Conservation (phyloP, 2,888 invertebrate species). For the Athrips mouffetella region DNA sequence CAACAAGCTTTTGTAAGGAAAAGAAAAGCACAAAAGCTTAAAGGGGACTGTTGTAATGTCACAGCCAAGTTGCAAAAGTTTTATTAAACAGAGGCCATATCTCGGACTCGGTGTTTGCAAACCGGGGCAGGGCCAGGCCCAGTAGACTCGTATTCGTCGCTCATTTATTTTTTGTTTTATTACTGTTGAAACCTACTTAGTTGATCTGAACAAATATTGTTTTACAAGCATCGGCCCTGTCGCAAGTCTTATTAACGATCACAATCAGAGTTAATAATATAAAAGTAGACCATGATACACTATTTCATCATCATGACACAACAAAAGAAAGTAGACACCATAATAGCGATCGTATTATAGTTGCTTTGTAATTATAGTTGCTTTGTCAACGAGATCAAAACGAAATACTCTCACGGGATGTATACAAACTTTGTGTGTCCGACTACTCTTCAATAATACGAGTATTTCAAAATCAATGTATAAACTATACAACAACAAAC, state of each 20-base stretch:
- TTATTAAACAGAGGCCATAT: constrained; percentile 40
- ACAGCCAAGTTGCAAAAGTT: constrained; percentile 45
- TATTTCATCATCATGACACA: constrained; percentile 14
- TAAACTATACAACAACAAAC: no score
- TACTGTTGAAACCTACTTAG: constrained; percentile 2
- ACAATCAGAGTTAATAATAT: constrained; percentile 15
- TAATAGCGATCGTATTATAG: constrained; percentile 13
- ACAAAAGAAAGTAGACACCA: constrained; percentile 17
- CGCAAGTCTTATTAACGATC: constrained; percentile 17
- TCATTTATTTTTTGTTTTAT: constrained; percentile 8
- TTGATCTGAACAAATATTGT: constrained; percentile 7
- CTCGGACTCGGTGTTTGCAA: constrained; percentile 30
- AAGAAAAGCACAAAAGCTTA: constrained; percentile 28
- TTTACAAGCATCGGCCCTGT: constrained; percentile 1
- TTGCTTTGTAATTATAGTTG: constrained; percentile 27
- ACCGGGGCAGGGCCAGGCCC: constrained; percentile 2
- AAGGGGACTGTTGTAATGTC: constrained; percentile 36
- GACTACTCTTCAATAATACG: no score
- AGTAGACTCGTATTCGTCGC: not conserved
- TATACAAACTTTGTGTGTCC: no score
- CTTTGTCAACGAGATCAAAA: constrained; percentile 38
- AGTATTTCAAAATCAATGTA: no score
- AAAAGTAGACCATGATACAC: constrained; percentile 11
- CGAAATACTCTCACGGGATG: constrained; percentile 35
- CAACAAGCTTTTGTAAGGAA: constrained; percentile 40